Percentiles rank a stretch among this genome's conserved stretches.
Conservation (phyloP, 2,888 invertebrate genomes). For the Ochropacha duplaris region DNA sequence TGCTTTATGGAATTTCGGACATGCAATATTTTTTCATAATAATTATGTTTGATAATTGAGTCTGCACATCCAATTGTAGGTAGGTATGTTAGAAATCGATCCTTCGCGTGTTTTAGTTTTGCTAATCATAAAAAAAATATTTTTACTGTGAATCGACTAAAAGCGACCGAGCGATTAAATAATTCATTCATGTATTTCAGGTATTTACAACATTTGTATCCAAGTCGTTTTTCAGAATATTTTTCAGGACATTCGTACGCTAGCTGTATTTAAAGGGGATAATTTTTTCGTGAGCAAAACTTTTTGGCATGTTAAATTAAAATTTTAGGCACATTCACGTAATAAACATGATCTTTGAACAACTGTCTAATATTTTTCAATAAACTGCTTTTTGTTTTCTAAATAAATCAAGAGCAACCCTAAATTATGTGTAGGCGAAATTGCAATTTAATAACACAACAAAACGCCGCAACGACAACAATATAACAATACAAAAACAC, state of each 20-base stretch:
- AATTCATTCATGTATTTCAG: not conserved
- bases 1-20: constrained; percentile 15
- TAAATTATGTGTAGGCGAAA: constrained; percentile 13
- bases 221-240: no score
- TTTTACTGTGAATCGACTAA: constrained; percentile 14
- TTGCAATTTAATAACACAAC: constrained; percentile 28
- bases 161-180: constrained; percentile 2
- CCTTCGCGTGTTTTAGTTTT: constrained; percentile 40
- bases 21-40: constrained; percentile 29
- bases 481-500: constrained; percentile 30
- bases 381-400: no score
- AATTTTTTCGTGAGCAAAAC: no score
- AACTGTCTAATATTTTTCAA: no score
- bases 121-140: constrained; percentile 28
- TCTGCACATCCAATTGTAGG: constrained; percentile 33
- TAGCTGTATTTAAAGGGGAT: no score
- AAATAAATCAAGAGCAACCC: not conserved
- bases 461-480: constrained; percentile 25
- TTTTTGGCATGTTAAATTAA: no score
- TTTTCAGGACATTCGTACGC: no score
- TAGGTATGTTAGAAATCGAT: constrained; percentile 39
- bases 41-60: constrained; percentile 27
- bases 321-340: no score
- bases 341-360: no score
- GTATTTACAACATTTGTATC: no score